Conservation (phyloP, 2,113 vertebrate genomes). For the Nothobranchius kuhntae region DNA sequence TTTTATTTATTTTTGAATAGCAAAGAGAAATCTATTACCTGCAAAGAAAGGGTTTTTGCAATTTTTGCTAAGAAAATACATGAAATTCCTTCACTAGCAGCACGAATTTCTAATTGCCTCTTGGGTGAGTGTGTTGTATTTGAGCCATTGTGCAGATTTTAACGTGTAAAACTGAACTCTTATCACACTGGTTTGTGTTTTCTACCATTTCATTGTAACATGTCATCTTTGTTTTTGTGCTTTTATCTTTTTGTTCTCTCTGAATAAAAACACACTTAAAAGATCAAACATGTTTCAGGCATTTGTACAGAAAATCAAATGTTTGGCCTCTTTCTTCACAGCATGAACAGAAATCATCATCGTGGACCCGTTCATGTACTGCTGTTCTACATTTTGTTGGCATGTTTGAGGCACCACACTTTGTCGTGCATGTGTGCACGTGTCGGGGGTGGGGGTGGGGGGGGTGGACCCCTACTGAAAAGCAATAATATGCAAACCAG, state of each 20-base stretch:
- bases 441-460: not conserved
- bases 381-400: constrained; percentile 23
- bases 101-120: too few species aligned
- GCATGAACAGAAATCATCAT: constrained; percentile 34
- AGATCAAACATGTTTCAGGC: not conserved
- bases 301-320: not conserved
- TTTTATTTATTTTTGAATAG: too few species aligned
- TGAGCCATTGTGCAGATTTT: too few species aligned
- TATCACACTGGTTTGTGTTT: too few species aligned
- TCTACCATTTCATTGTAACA: too few species aligned
- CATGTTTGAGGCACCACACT: constrained; percentile 6
- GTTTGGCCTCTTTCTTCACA: constrained; percentile 16
- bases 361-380: constrained; percentile 23
- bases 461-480: constrained; percentile 19
- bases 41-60: too few species aligned
- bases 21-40: too few species aligned
- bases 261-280: not conserved
- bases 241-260: not conserved
- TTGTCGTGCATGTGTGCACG: constrained; percentile 15
- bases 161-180: too few species aligned
- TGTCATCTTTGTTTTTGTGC: not conserved
- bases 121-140: too few species aligned
- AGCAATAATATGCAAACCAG: constrained; percentile 54
- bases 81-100: too few species aligned
- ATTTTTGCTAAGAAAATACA: too few species aligned